phyloP scores from a whole-genome alignment of 2,113 vertebrate species.

The Thunnus maccoyii region DNA sequence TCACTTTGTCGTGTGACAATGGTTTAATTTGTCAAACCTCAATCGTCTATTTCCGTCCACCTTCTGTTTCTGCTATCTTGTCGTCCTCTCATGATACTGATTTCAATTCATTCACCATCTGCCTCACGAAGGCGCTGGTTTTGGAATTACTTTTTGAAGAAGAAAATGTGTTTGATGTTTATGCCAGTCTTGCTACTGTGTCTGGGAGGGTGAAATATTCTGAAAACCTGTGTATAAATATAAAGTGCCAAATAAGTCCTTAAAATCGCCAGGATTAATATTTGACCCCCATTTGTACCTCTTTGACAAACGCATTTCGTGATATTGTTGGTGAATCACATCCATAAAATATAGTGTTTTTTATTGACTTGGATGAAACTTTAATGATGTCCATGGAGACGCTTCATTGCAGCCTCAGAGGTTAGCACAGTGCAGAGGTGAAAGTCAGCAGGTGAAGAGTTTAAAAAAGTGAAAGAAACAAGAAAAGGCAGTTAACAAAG shows the following conservation, averaged over 20 bases:
- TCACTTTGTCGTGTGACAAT: background rate
- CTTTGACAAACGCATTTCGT: background rate
- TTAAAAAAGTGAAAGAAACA: slow-evolving; percentile 1
- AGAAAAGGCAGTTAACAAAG: slow-evolving; percentile 4
- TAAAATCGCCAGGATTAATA: background rate
- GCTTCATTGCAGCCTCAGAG: background rate
- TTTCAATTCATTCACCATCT: slow-evolving; percentile 7
- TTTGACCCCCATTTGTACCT: background rate
- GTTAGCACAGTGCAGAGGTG: background rate
- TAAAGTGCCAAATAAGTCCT: background rate
- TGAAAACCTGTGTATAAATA: background rate
- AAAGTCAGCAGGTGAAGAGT: background rate
- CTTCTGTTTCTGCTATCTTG: slow-evolving; percentile 16
- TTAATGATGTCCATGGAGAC: background rate
- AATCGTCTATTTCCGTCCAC: background rate
- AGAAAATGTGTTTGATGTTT: background rate
- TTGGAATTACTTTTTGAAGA: background rate
- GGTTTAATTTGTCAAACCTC: slow-evolving; percentile 15
- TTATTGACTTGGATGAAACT: slow-evolving; percentile 10
- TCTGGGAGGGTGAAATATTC: background rate
- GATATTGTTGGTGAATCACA: background rate
- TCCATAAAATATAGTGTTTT: background rate
- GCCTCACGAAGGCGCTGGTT: background rate
- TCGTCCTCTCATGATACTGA: background rate
- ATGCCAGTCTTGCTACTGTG: background rate